phyloP scores from a whole-genome alignment of 1,140 invertebrate genomes.

The Sarcophaga peregrina region DNA sequence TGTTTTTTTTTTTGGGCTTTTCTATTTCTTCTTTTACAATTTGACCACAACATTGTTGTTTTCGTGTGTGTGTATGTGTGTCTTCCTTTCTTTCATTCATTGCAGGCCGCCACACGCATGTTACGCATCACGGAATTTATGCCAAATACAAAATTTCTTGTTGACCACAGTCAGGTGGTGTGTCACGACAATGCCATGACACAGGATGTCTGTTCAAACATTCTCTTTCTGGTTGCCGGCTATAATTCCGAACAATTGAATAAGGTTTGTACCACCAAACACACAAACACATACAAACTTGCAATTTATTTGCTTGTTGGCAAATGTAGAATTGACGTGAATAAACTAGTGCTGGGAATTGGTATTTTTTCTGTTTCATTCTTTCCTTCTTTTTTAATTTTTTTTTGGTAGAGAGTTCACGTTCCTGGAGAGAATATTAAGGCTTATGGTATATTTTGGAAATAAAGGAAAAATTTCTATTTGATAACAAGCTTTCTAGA shows the following conservation, averaged over 20 bases:
- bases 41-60: not conserved
- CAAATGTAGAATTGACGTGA: too few species aligned
- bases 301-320: too few species aligned
- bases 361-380: too few species aligned
- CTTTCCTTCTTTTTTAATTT: too few species aligned
- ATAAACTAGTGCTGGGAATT: too few species aligned
- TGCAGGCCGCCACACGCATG: conserved; percentile 66
- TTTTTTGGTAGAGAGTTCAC: too few species aligned
- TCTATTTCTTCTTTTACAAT: conserved; percentile 27
- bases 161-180: conserved; percentile 66
- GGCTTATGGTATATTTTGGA: too few species aligned
- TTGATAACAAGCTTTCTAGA: too few species aligned
- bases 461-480: too few species aligned
- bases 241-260: conserved; percentile 68
- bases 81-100: conserved; percentile 4
- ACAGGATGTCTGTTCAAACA: conserved; percentile 70
- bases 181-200: conserved; percentile 69
- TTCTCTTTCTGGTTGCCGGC: conserved; percentile 72
- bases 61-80: not conserved
- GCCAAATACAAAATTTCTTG: conserved; percentile 68
- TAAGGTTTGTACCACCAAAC: conserved; percentile 53
- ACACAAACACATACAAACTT: not conserved
- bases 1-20: not conserved
- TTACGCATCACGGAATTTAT: conserved; percentile 71
- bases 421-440: too few species aligned